These are phyloP conservation scores for Dexiosoma caninum DNA, from an alignment of 2,888 invertebrate species.

Conservation along the genomic window DNA sequence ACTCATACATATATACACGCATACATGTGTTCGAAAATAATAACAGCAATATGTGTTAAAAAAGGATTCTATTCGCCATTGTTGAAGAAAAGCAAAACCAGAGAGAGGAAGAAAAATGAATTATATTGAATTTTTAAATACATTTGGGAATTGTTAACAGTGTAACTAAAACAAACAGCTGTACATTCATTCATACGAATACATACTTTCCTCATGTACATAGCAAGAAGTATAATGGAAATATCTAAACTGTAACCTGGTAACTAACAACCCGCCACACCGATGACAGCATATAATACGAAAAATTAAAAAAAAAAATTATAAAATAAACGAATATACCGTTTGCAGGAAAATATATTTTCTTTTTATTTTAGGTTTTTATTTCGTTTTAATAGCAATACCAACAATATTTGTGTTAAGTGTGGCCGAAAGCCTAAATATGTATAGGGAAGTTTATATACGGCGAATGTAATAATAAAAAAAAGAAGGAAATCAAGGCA, in stretches of 20 bases:
- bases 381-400: conserved; percentile 3
- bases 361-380: background rate
- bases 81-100: conserved; percentile 15
- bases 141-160: conserved; percentile 24
- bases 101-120: background rate
- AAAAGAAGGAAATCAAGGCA: too few species aligned
- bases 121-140: conserved; percentile 34
- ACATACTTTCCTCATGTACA: background rate
- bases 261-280: conserved; percentile 11
- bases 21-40: background rate
- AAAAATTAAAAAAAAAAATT: conserved; percentile 31
- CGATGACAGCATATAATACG: conserved; percentile 20
- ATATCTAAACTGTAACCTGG: conserved; percentile 7
- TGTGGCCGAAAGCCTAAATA: conserved; percentile 28
- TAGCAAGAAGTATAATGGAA: background rate
- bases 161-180: background rate
- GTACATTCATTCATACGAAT: background rate
- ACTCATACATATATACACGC: background rate
- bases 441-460: conserved; percentile 31
- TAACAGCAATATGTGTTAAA: conserved; percentile 36
- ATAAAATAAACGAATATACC: conserved; percentile 10
- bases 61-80: conserved; percentile 14
- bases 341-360: background rate
- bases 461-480: conserved; percentile 17
- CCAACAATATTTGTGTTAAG: conserved; percentile 26